Evolutionary conservation across 2,888 invertebrate species (phyloP), one percentile per base, ranked within the genome.

Genomic region (Prionchulus punctatus): DNA sequence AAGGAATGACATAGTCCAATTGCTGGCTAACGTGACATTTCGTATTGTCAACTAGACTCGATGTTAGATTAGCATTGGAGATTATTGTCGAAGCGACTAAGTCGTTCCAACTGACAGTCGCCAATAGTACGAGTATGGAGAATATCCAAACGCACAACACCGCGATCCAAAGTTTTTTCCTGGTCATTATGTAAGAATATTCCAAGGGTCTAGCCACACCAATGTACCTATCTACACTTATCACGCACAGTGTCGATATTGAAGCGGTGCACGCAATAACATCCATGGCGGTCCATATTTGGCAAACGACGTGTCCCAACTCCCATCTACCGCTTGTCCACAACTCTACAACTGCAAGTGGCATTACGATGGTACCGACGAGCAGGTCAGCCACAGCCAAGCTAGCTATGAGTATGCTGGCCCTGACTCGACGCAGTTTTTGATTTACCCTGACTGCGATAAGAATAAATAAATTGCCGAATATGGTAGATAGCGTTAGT

Each of bases 171-270:
- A 58, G 23, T 25, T 56, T 31, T 12, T 21, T 28, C 30, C 58
- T 15, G 30, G 59, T 58, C 18, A 59, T 56, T 25, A 59, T 2
- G 1, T 1, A 2, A 12, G 51, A 18, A 43, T 59, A 59, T 21
- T 50, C 52, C n/a, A 59, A 43, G 21, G 59, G 59, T 18, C 52
- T 31, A 2, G 56, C 49, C 12, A 59, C 57, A 23, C 58, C 58
- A 28, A 58, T 42, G 30, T 55, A 55, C 21, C 58, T 43, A 27
- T 58, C 58, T 18, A 58, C 26, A 21, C 48, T 47, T 48, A 58
- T 58, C 2, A 55, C 25, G 52, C 55, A 55, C 21, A 58, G 43
- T 1, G 58, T 58, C 15, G 30, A 30, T 36, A 58, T 58, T 26
- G 55, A 55, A 1, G 58, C 58, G 1, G 58, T 58, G 52, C 55